Conservation (phyloP, 2,888 invertebrate genomes). For the Synergus gifuensis region DNA sequence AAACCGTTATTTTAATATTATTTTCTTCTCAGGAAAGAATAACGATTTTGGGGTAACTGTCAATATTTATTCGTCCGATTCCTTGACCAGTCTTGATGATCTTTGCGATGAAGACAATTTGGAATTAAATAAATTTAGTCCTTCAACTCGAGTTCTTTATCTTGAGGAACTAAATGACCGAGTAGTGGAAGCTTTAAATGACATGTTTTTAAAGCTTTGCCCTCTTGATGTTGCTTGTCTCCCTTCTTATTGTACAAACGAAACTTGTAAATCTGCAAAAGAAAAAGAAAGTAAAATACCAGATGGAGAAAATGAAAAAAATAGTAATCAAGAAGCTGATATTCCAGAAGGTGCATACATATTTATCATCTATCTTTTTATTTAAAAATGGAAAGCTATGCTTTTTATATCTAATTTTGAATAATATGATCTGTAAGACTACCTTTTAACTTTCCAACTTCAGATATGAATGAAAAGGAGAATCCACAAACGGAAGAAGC, state of each 20-base stretch:
- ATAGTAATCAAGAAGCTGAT: background rate
- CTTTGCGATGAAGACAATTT: background rate
- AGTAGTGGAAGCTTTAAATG: constrained; percentile 19
- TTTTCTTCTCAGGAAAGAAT: background rate
- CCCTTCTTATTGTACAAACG: background rate
- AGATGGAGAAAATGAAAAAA: background rate
- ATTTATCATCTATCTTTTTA: too few relatives aligned
- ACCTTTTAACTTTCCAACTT: background rate
- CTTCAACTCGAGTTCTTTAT: background rate
- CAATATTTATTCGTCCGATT: background rate
- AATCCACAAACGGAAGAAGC: constrained; percentile 17
- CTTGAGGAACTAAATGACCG: constrained; percentile 20
- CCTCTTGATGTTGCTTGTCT: constrained; percentile 31
- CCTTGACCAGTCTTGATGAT: background rate
- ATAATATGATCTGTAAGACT: background rate
- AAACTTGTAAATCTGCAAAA: background rate
- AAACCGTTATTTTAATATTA: background rate
- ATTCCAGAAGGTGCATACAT: too few relatives aligned
- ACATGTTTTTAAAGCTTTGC: constrained; percentile 18
- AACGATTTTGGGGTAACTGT: background rate
- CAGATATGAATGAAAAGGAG: constrained; percentile 18
- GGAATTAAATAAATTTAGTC: background rate
- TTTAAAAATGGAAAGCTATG: background rate
- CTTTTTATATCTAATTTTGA: background rate
- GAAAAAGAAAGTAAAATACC: background rate